These are phyloP conservation scores for Chelon auratus DNA, from an alignment of 2,797 vertebrate species.

Conservation along the genomic window DNA sequence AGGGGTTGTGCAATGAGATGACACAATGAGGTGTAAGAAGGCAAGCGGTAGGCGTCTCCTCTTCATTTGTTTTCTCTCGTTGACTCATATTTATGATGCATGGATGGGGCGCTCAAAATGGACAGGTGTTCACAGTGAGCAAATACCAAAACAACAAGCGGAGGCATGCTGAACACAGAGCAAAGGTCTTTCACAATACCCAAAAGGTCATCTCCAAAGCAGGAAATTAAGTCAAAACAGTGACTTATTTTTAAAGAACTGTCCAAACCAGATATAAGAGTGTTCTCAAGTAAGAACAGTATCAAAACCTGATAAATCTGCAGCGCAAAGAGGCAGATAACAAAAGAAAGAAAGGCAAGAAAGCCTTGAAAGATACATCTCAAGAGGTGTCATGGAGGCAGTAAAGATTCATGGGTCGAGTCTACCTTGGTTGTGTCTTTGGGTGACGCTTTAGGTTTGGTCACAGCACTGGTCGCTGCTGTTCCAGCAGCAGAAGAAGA, in stretches of 20 bases:
- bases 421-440: slow-evolving; percentile 76
- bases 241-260: slow-evolving; percentile 7
- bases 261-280: slow-evolving; percentile 13
- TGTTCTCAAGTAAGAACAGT: slow-evolving; percentile 4
- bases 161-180: slow-evolving; percentile 32
- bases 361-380: slow-evolving; percentile 8
- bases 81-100: slow-evolving; percentile 13
- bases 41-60: neutral
- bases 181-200: slow-evolving; percentile 5
- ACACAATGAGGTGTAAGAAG: neutral
- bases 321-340: slow-evolving; percentile 4
- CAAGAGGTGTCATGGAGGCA: neutral
- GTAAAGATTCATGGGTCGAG: neutral
- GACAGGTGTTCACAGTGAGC: slow-evolving; percentile 1
- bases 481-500: slow-evolving; percentile 43
- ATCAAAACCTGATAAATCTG: neutral
- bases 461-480: slow-evolving; percentile 24
- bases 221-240: slow-evolving; percentile 1
- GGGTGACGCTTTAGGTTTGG: slow-evolving; percentile 57
- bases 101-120: neutral
- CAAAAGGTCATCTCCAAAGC: neutral
- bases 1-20: slow-evolving; percentile 19
- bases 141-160: slow-evolving; percentile 20
- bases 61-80: slow-evolving; percentile 11
- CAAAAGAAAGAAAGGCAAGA: neutral